Percentiles rank a stretch among this genome's conserved stretches.
phyloP scores from a whole-genome alignment of 2,113 vertebrate genomes.

The Mola mola region DNA sequence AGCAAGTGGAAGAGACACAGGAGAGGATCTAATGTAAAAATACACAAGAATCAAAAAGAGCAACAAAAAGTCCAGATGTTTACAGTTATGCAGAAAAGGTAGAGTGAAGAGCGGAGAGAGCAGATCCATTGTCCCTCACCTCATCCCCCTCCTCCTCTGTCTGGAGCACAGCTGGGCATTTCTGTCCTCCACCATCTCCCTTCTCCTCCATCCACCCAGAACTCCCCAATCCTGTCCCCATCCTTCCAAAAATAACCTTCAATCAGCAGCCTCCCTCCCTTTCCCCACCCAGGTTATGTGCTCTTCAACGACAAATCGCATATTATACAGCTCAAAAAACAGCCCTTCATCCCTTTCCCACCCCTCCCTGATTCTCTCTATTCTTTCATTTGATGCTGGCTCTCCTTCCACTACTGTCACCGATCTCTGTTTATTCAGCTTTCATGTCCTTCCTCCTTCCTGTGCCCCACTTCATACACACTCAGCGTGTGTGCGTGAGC shows the following conservation, averaged over 20 bases:
- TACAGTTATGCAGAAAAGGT: conserved; percentile 52
- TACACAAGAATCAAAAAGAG: conserved; percentile 7
- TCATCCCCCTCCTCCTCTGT: conserved; percentile 37
- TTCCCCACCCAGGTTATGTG: conserved; percentile 33
- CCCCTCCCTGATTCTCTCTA: conserved; percentile 17
- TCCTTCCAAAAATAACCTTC: conserved; percentile 31
- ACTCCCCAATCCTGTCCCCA: conserved; percentile 27
- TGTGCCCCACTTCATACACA: conserved; percentile 24
- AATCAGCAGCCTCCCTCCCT: conserved; percentile 31
- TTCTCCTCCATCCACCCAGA: conserved; percentile 30
- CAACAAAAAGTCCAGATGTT: conserved; percentile 61
- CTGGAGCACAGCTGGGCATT: conserved; percentile 55
- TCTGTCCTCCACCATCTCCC: conserved; percentile 28
- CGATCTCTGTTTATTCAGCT: conserved; percentile 69
- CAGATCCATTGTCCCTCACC: conserved; percentile 20
- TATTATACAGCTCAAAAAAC: conserved; percentile 40
- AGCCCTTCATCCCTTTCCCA: conserved; percentile 42
- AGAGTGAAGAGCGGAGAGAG: conserved; percentile 35
- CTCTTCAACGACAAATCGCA: conserved; percentile 44
- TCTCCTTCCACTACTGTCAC: conserved; percentile 55
- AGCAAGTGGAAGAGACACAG: conserved; percentile 6
- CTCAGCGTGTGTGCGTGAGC: conserved; percentile 11
- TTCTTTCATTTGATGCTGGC: conserved; percentile 45
- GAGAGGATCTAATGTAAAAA: conserved; percentile 39
- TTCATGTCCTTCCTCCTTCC: conserved; percentile 61